Evolutionary conservation across 35 echinoderm and acorn worm genomes (phyloP).

Genomic region (Hemicentrotus pulcherrimus): DNA sequence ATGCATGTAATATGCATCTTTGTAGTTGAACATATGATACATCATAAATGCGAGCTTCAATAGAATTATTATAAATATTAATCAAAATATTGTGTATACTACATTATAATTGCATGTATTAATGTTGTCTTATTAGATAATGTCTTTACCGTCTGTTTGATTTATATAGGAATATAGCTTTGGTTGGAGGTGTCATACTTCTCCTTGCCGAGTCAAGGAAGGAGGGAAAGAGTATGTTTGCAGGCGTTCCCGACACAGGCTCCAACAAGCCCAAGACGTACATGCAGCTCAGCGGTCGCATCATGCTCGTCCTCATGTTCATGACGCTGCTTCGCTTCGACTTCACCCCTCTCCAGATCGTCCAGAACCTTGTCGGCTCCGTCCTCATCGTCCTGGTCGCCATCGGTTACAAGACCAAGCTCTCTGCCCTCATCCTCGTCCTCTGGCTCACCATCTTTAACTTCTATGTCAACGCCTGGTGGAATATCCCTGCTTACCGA

Average conservation of each 20-base stretch:
- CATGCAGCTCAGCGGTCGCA: conserved; percentile 95
- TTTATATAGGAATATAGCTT: conserved; percentile 79
- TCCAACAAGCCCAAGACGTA: conserved; percentile 98
- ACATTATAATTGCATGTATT: no score
- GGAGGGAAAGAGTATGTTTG: conserved; percentile 94
- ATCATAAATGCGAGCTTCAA: no score
- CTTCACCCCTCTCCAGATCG: conserved; percentile 72
- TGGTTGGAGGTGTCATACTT: conserved; percentile 89
- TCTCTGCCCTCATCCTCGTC: conserved; percentile 89
- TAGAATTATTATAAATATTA: no score
- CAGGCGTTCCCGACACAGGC: conserved; percentile 87
- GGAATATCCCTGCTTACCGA: conserved; percentile 94
- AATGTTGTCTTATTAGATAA: not conserved
- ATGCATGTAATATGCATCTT: no score
- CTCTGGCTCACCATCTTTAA: conserved; percentile 93
- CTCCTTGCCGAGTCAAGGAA: conserved; percentile 88
- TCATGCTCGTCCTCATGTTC: conserved; percentile 98
- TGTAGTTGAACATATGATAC: no score
- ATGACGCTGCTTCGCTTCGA: conserved; percentile 97
- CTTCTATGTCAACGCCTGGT: conserved; percentile 99
- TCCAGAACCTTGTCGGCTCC: conserved; percentile 89
- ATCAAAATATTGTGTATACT: no score
- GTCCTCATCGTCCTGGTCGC: conserved; percentile 90
- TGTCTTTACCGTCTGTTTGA: not conserved
- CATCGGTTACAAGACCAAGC: conserved; percentile 97